Conservation (phyloP, 2,888 invertebrate species). For the Drosophila yooni region DNA sequence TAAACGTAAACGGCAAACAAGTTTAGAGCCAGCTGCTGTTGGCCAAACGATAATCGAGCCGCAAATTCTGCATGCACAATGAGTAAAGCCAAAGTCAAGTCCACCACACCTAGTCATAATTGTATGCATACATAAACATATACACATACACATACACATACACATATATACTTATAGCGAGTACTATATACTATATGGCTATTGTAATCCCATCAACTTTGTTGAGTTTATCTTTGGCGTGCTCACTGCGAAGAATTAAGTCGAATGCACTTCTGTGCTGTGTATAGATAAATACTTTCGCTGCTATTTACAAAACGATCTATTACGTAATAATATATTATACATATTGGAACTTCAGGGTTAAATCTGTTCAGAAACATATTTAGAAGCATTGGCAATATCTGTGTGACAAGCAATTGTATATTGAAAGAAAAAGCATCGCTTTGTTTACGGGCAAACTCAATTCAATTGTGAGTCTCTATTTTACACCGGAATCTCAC, state of each 20-base stretch:
- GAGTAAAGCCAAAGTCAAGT: constrained; percentile 49
- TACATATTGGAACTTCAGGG: background rate
- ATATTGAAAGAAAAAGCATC: background rate
- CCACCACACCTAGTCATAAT: constrained; percentile 8
- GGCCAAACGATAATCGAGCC: constrained; percentile 35
- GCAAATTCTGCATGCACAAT: constrained; percentile 45
- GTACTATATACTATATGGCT: background rate
- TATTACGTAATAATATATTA: background rate
- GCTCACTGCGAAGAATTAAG: too few relatives aligned
- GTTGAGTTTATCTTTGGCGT: background rate
- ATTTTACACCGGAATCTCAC: background rate
- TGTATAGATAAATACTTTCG: background rate
- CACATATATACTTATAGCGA: background rate
- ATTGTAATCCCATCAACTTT: background rate
- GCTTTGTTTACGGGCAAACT: too few relatives aligned
- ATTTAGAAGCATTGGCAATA: background rate
- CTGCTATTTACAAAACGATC: background rate
- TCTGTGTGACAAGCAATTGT: background rate
- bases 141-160: background rate
- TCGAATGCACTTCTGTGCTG: background rate
- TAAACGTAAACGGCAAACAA: constrained; percentile 46
- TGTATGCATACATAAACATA: background rate
- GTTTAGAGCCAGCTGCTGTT: constrained; percentile 37
- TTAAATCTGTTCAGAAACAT: background rate
- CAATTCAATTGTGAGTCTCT: background rate